Percentiles rank a stretch among this genome's conserved stretches.
Evolutionary conservation across 1,140 invertebrate genomes (phyloP).

Genomic region (Saxidomus purpurata): DNA sequence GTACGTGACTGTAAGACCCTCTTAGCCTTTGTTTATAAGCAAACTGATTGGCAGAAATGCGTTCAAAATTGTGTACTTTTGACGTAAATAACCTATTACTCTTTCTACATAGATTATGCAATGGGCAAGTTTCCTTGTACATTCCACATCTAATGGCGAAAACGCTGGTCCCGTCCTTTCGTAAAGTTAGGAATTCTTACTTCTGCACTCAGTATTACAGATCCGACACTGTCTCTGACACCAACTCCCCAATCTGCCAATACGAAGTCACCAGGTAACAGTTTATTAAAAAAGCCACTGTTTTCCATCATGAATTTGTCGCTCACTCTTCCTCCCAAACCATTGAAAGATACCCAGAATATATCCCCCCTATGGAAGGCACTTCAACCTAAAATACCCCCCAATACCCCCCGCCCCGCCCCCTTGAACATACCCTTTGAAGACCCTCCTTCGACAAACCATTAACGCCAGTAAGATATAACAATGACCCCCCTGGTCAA

Average conservation of each 20-base stretch:
- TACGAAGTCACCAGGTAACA: constrained; percentile 53
- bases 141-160: constrained; percentile 60
- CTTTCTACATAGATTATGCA: constrained; percentile 79
- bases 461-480: no score
- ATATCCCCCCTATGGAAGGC: no score
- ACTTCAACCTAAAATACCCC: no score
- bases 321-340: constrained; percentile 39
- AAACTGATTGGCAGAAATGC: constrained; percentile 14
- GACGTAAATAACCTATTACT: constrained; percentile 69
- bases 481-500: no score
- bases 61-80: constrained; percentile 42
- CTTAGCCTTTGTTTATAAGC: not conserved
- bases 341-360: no score
- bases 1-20: not conserved
- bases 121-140: constrained; percentile 68
- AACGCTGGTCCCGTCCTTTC: constrained; percentile 56
- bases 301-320: constrained; percentile 57
- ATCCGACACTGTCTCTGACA: constrained; percentile 40
- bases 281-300: constrained; percentile 33
- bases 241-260: constrained; percentile 60
- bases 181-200: constrained; percentile 56
- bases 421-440: no score
- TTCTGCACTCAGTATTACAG: not conserved
- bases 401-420: no score
- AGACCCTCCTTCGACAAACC: no score